Evolutionary conservation across 92 coral and sea anemone genomes (phyloP).

Genomic region (Metridium senile): DNA sequence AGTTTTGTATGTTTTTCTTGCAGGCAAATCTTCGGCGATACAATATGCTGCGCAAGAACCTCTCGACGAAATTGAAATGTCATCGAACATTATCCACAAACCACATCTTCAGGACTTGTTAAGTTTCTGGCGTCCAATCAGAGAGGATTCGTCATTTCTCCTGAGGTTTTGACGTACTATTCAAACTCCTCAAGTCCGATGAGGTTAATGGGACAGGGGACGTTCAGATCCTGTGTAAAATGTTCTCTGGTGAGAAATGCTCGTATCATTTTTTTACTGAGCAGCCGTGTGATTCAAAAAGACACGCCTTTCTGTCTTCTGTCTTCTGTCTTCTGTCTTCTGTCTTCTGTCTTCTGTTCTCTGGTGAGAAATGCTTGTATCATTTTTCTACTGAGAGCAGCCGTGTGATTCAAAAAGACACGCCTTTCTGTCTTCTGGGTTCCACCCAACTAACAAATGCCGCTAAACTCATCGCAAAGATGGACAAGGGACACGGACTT

Average conservation of each 20-base stretch:
- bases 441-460: conserved; percentile 50
- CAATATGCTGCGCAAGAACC: conserved; percentile 17
- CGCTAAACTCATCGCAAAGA: conserved; percentile 42
- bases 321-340: too few relatives aligned
- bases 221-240: conserved; percentile 53
- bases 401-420: conserved; percentile 34
- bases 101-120: conserved; percentile 51
- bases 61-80: neutral
- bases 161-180: conserved; percentile 50
- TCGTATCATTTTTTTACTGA: conserved; percentile 21
- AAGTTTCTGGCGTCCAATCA: conserved; percentile 28
- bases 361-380: conserved; percentile 16
- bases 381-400: conserved; percentile 42
- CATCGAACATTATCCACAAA: conserved; percentile 21
- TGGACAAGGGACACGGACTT: conserved; percentile 55
- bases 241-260: neutral
- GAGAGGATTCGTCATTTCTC: conserved; percentile 33
- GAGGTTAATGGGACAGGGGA: conserved; percentile 58
- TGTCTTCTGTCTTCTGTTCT: too few relatives aligned
- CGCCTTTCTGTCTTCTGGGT: conserved; percentile 68
- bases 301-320: conserved; percentile 63
- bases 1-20: neutral
- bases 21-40: conserved; percentile 41
- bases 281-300: conserved; percentile 11
- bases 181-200: conserved; percentile 8